Base-by-base conservation (phyloP, 2,888 invertebrate genomes). In the Myopa testacea region DNA sequence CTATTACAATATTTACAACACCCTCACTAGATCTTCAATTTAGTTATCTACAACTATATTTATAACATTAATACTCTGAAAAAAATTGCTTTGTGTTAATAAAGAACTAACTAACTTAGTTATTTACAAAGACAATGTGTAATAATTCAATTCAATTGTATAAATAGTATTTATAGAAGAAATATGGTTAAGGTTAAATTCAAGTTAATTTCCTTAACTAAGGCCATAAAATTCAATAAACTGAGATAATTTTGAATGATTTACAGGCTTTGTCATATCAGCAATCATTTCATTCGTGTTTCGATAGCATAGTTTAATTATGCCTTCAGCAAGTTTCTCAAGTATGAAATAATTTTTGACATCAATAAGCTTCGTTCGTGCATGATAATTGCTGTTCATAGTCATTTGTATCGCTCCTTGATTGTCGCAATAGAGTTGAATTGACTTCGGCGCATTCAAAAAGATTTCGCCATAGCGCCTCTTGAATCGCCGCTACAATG, bases 311-410 rank as follows among this genome's bases (percentile, higher is more conserved):
- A 78, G 69, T 62, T 70, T 78, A 50, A 78, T 75, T 34, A 74
- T 62, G 69, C 75, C 74, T 70, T 75, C 70, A 58, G 67, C 74
- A 60, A 78, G 70, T 58, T 78, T 75, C 19, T 79, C 76, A 14
- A 65, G 79, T 38, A 80, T 79, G 67, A 80, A 80, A 45, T 77
- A 73, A 55, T 76, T 79, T 6, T 75, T 67, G 4, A 78, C 71
- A 75, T 80, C 78, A 45, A 80, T 79, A 16, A 79, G 79, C 52
- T 80, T 80, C 6, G 79, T 79, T 26, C 80, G 67, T 62, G 79
- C 79, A 38, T 76, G 77, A 26, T 78, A 79, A 58, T 78, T 78
- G 60, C 63, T 76, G 71, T 79, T 79, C 78, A 76, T 77, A 73
- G 58, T 70, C 75, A 63, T 7, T 67, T 78, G 55, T n/a, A n/a